phyloP scores from a whole-genome alignment of 1,140 invertebrate species.

The Penaeus japonicus region DNA sequence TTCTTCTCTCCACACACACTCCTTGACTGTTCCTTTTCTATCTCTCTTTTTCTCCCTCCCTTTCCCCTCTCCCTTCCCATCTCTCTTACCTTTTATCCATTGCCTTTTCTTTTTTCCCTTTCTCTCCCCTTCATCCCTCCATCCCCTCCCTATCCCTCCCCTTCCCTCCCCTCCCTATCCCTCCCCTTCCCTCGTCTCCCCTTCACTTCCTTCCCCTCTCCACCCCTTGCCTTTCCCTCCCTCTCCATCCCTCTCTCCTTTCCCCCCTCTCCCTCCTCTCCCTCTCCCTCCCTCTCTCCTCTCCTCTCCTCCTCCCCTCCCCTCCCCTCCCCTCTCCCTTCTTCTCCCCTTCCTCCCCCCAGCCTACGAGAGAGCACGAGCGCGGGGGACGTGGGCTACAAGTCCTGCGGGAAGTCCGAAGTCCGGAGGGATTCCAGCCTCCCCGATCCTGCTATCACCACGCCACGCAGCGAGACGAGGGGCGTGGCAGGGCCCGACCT shows the following conservation, averaged over 20 bases:
- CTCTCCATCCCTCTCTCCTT: background rate
- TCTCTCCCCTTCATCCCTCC: too few relatives aligned
- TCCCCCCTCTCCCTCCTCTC: conserved; percentile 4
- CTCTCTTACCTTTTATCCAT: too few relatives aligned
- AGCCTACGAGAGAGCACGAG: background rate
- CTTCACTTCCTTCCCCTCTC: background rate
- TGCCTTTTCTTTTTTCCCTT: background rate
- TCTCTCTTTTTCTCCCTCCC: background rate
- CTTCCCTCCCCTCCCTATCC: too few relatives aligned
- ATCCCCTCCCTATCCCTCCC: too few relatives aligned
- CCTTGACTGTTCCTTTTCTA: too few relatives aligned
- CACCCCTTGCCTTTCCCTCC: background rate
- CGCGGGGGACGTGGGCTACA: background rate
- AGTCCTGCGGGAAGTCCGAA: background rate
- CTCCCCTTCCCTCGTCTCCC: background rate
- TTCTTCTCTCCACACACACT: too few relatives aligned
- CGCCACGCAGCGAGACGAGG: background rate
- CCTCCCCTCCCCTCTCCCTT: background rate
- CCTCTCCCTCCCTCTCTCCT: background rate
- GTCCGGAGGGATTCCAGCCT: background rate
- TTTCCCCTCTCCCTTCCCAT: too few relatives aligned
- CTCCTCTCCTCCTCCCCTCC: background rate
- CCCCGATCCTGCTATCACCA: background rate
- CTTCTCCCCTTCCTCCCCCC: background rate
- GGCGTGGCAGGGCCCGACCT: background rate